These are phyloP conservation scores for Molorchus minor DNA, from an alignment of 2,888 invertebrate species.

Conservation along the genomic window DNA sequence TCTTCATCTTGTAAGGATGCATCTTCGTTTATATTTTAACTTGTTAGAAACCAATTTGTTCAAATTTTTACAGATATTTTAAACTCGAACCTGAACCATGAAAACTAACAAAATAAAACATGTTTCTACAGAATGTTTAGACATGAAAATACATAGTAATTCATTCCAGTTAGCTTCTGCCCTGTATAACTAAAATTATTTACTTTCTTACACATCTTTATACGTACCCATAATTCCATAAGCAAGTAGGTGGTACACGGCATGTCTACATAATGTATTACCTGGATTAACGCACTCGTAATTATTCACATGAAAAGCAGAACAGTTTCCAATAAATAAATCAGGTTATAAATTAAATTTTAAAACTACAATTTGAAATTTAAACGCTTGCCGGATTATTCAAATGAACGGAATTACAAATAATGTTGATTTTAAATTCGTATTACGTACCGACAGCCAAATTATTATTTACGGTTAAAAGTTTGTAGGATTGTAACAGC, in stretches of 20 bases:
- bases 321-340: neutral
- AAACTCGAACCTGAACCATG: too few species aligned
- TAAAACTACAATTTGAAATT: constrained; percentile 12
- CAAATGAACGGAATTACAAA: constrained; percentile 14
- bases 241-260: neutral
- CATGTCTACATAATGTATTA: neutral
- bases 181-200: too few species aligned
- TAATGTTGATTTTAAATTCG: constrained; percentile 16
- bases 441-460: constrained; percentile 11
- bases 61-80: too few species aligned
- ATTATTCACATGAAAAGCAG: constrained; percentile 1
- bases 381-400: constrained; percentile 11
- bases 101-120: too few species aligned
- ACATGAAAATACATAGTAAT: too few species aligned
- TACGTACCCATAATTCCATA: too few species aligned
- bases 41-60: too few species aligned
- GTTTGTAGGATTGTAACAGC: neutral
- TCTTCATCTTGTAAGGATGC: too few species aligned
- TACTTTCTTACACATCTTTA: too few species aligned
- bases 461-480: constrained; percentile 20
- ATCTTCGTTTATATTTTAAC: too few species aligned
- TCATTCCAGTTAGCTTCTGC: too few species aligned
- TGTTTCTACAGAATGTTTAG: too few species aligned
- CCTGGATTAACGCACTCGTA: neutral
- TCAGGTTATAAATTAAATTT: constrained; percentile 3